A percentile compares a stretch with the other conserved stretches of the same genome.
Evolutionary conservation across 2,113 vertebrate genomes (phyloP).

Genomic region (Epinephelus fuscoguttatus): DNA sequence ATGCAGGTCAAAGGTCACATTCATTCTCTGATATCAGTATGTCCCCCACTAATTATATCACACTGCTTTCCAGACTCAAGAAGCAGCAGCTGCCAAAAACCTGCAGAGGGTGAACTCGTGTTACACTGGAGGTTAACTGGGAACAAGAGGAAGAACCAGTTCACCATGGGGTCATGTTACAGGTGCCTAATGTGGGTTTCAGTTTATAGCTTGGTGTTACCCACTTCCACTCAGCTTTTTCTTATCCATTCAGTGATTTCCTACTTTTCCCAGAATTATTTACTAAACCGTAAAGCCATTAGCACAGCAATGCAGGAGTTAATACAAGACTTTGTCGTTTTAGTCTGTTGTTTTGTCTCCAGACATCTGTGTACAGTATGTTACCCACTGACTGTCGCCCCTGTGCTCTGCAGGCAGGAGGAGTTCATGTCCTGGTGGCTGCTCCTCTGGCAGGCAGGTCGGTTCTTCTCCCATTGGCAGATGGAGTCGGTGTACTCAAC

Average conservation of each 20-base stretch:
- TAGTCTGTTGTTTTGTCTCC: slow-evolving; percentile 11
- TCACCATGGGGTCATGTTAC: slow-evolving; percentile 15
- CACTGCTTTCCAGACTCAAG: slow-evolving; percentile 1
- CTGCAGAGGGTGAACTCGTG: slow-evolving; percentile 35
- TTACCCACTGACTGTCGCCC: slow-evolving; percentile 2
- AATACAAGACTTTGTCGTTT: background rate
- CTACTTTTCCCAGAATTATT: slow-evolving; percentile 9
- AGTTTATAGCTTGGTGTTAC: background rate
- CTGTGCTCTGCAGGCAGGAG: slow-evolving; percentile 20
- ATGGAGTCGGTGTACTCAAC: slow-evolving; percentile 92
- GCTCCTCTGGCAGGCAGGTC: slow-evolving; percentile 82
- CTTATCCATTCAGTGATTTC: background rate
- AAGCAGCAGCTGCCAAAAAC: slow-evolving; percentile 19
- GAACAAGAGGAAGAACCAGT: slow-evolving; percentile 13
- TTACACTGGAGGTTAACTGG: slow-evolving; percentile 22
- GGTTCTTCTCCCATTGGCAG: slow-evolving; percentile 91
- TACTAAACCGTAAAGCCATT: background rate
- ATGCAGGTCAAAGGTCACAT: slow-evolving; percentile 13
- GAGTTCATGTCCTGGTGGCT: background rate
- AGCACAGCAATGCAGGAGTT: background rate
- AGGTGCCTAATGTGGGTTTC: slow-evolving; percentile 3
- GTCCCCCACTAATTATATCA: background rate
- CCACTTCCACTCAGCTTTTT: background rate
- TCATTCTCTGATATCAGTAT: too few relatives aligned
- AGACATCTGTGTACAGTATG: background rate